Evolutionary conservation across 2,888 invertebrate species (phyloP).

Genomic region (Hypercompe scribonia): DNA sequence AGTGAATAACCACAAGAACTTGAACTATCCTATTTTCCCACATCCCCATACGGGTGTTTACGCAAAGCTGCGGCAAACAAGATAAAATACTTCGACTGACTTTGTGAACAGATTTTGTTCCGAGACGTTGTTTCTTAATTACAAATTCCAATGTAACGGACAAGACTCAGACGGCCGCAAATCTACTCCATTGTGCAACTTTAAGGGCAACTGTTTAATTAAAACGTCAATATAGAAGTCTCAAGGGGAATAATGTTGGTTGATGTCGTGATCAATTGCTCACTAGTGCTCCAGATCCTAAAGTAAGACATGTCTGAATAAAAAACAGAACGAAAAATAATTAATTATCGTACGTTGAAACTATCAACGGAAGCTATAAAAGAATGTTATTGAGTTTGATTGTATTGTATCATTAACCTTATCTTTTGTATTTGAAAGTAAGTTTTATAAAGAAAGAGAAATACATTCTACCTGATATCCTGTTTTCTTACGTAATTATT

Average conservation of each 20-base stretch:
- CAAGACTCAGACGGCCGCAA: conserved; percentile 58
- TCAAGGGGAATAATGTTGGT: conserved; percentile 46
- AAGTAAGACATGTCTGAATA: neutral
- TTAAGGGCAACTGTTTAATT: conserved; percentile 72
- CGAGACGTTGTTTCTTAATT: conserved; percentile 77
- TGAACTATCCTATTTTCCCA: conserved; percentile 58
- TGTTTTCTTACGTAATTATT: neutral
- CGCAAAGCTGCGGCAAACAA: conserved; percentile 56
- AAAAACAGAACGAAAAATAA: neutral
- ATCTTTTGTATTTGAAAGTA: neutral
- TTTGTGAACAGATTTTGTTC: conserved; percentile 75
- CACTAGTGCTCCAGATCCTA: conserved; percentile 34
- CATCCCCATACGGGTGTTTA: conserved; percentile 49
- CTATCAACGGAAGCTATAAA: neutral
- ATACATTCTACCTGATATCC: neutral
- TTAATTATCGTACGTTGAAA: neutral
- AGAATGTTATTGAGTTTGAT: neutral
- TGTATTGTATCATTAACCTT: neutral
- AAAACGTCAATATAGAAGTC: conserved; percentile 74
- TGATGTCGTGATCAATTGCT: conserved; percentile 61
- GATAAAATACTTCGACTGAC: conserved; percentile 68
- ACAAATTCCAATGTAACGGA: conserved; percentile 74
- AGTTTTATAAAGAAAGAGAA: neutral
- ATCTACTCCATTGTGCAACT: conserved; percentile 62
- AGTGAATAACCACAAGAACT: conserved; percentile 49